Percentiles rank a stretch among this genome's conserved stretches.
These are phyloP conservation scores for Myiagra hebetior DNA, from an alignment of 2,113 vertebrate species.

Conservation along the genomic window DNA sequence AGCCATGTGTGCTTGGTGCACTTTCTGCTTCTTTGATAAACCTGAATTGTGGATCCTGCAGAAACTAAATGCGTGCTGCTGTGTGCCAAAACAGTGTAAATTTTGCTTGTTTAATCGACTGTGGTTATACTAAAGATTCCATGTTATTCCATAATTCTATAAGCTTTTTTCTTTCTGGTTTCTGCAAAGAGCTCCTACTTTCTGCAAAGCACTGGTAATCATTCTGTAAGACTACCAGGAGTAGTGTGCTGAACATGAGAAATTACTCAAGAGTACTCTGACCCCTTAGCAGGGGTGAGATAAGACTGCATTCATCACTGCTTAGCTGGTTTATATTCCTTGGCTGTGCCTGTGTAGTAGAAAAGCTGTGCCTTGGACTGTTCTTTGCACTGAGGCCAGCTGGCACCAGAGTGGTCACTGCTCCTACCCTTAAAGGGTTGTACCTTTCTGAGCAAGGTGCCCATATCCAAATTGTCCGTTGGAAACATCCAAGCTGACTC, in stretches of 20 bases:
- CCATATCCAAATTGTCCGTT: not conserved
- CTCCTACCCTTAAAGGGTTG: not conserved
- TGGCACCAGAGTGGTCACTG: not conserved
- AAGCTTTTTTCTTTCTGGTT: not conserved
- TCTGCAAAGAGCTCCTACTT: not conserved
- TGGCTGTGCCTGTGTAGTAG: not conserved
- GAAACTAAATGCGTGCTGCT: not conserved
- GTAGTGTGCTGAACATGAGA: not conserved
- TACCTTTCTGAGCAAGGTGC: not conserved
- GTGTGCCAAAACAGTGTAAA: not conserved
- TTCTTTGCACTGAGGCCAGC: not conserved
- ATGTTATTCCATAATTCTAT: not conserved
- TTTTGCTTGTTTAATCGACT: not conserved
- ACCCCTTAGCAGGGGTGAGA: not conserved
- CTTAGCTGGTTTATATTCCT: not conserved
- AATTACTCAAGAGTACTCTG: not conserved
- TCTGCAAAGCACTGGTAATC: not conserved
- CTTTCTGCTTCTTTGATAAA: not conserved
- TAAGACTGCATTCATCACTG: not conserved
- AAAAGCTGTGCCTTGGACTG: not conserved
- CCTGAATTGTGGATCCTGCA: accelerated
- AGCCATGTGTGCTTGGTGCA: not conserved
- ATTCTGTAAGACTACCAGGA: not conserved
- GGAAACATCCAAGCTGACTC: not conserved
- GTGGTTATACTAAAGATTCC: not conserved